Percentiles rank a stretch among this genome's conserved stretches.
phyloP scores from a whole-genome alignment of 2,888 invertebrate genomes.

The Mesopsocus fuscifrons region DNA sequence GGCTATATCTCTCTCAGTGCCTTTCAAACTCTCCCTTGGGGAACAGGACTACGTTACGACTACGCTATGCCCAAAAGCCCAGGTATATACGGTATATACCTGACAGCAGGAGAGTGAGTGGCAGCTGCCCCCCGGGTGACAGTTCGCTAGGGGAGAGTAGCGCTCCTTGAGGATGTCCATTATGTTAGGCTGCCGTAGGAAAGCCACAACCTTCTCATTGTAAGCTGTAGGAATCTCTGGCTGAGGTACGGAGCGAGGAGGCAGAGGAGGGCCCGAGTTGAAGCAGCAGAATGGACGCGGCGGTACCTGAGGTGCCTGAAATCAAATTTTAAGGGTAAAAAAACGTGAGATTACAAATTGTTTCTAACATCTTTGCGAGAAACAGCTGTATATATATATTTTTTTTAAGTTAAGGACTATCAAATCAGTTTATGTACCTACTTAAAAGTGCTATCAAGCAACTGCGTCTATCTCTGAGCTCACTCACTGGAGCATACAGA shows the following conservation, averaged over 20 bases:
- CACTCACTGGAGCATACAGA: no score
- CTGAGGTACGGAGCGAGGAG: conserved; percentile 15
- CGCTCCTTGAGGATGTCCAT: conserved; percentile 76
- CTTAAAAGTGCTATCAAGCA: no score
- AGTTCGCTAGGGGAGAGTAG: conserved; percentile 41
- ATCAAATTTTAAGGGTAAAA: conserved; percentile 17
- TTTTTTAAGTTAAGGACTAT: no score
- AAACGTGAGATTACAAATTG: background rate
- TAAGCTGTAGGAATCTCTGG: conserved; percentile 71
- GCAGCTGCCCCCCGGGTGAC: conserved; percentile 6
- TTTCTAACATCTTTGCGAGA: conserved; percentile 12
- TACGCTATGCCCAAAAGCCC: no score
- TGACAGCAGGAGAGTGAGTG: conserved; percentile 4
- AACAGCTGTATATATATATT: conserved; percentile 10
- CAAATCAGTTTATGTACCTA: no score
- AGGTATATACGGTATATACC: background rate
- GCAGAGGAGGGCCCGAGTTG: conserved; percentile 20
- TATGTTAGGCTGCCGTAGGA: conserved; percentile 83
- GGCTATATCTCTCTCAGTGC: no score
- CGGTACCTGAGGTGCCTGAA: conserved; percentile 53
- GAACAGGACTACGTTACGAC: no score
- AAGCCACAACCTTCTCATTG: conserved; percentile 93
- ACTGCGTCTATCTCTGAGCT: no score
- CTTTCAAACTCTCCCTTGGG: no score
- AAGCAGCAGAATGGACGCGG: conserved; percentile 34